Evolutionary conservation across 2,113 vertebrate genomes (phyloP), one percentile per base, ranked within the genome.

Genomic region (Hydropotes inermis): DNA sequence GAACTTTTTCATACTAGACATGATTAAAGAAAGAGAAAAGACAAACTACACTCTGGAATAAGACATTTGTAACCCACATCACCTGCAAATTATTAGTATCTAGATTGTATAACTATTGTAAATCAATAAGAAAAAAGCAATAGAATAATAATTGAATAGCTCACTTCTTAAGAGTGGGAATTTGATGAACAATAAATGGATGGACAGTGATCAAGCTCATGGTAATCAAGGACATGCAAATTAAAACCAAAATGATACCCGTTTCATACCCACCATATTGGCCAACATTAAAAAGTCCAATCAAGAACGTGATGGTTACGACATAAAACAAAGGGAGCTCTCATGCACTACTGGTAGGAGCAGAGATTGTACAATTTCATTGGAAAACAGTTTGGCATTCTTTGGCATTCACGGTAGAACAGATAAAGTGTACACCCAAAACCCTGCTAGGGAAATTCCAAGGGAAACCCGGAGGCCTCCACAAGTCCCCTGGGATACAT

Each of bases 301-400:
- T 79, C 23, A 43, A 19, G 52, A 86, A 6, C 23, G 21, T 36
- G 45, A 16, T 2, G 58, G n/a, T 27, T 25, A 76, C 7, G 27
- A 13, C 8, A 1, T 14, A 12, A 76, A 54, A 10, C 8, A 10
- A 11, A 60, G 5, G 3, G 1, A 28, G 33, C 7, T 11, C 39
- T 91, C 23, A 5, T 11, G n/a, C 47, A 23, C 3, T 21, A 2
- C 12, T 27, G 8, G 19, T 2, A 30, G n/a, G 15, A 28, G 3
- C 23, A 23, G 27, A 52, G 36, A 12, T 1, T 25, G 55, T 28
- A 2, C 0, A 12, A 1, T 45, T 27, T 79, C 43, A 30, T 89
- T 55, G 82, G 90, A 60, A 93, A 87, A 81, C 43, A 43, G 5
- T 21, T 83, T 74, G 52, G 13, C 27, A 36, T 8, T 76, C 76